A percentile compares a stretch with the other conserved stretches of the same genome.
These are phyloP conservation scores for Brachyhypopomus gauderio DNA, from an alignment of 2,113 vertebrate species.

Conservation along the genomic window DNA sequence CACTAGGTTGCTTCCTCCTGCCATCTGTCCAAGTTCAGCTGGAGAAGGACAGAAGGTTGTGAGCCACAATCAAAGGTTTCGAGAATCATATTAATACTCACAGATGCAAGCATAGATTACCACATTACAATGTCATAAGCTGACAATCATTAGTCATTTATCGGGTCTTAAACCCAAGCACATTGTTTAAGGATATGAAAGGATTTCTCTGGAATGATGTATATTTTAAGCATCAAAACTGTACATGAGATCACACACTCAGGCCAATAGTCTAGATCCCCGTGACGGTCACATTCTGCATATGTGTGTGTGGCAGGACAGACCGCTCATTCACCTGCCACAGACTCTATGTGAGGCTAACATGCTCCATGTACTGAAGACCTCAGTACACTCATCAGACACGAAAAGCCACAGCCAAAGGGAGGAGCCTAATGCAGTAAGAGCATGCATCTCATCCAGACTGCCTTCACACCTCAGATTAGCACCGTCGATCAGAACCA, in stretches of 20 bases:
- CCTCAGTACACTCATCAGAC: conserved; percentile 24
- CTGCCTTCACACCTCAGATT: background rate
- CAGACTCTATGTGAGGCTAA: background rate
- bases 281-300: conserved; percentile 60
- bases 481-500: background rate
- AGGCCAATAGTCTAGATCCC: conserved; percentile 51
- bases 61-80: background rate
- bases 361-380: conserved; percentile 38
- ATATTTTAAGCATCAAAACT: background rate
- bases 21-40: conserved; percentile 86
- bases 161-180: background rate
- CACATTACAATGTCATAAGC: background rate
- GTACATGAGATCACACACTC: conserved; percentile 50
- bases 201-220: background rate
- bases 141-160: background rate
- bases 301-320: conserved; percentile 57
- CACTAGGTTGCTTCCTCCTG: conserved; percentile 73
- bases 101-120: background rate
- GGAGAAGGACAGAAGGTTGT: conserved; percentile 53
- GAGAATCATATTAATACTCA: background rate
- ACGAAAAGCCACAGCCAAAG: conserved; percentile 36
- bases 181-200: background rate
- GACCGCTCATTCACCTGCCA: conserved; percentile 44
- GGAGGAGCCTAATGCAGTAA: conserved; percentile 19
- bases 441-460: conserved; percentile 21